A percentile compares a stretch with the other conserved stretches of the same genome.
Conservation (phyloP, 2,113 vertebrate genomes). For the Crotophaga sulcirostris region DNA sequence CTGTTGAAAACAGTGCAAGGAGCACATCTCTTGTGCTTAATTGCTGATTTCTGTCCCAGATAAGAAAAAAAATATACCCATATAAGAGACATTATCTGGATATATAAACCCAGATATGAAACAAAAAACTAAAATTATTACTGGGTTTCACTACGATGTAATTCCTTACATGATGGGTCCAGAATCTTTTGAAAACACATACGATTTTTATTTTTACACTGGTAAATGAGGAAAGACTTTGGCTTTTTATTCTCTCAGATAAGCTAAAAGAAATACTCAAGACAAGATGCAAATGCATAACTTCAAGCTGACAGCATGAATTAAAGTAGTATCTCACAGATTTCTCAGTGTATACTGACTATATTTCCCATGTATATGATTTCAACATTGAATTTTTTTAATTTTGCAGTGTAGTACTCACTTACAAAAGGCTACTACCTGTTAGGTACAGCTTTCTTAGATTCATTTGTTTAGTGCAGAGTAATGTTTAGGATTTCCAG, state of each 20-base stretch:
- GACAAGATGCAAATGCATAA: background rate
- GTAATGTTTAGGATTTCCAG: background rate
- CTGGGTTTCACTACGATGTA: background rate
- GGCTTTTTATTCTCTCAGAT: background rate
- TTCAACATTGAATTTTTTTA: background rate
- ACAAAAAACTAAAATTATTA: background rate
- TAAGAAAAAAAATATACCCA: background rate
- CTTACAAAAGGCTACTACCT: background rate
- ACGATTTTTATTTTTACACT: background rate
- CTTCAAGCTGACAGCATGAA: background rate
- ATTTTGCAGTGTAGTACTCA: background rate
- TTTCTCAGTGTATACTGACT: background rate
- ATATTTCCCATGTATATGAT: background rate
- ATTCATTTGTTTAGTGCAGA: background rate
- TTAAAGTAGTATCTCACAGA: background rate
- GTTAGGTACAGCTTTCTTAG: background rate
- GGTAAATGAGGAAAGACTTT: background rate
- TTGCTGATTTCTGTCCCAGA: background rate
- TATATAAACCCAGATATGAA: background rate
- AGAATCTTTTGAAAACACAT: background rate
- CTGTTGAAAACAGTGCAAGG: background rate
- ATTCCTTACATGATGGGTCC: background rate
- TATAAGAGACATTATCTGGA: too few species aligned
- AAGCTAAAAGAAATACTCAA: background rate
- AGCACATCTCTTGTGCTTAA: background rate